Evolutionary conservation across 2,797 vertebrate species (phyloP), one percentile per base, ranked within the genome.

Genomic region (Discoglossus pictus): DNA sequence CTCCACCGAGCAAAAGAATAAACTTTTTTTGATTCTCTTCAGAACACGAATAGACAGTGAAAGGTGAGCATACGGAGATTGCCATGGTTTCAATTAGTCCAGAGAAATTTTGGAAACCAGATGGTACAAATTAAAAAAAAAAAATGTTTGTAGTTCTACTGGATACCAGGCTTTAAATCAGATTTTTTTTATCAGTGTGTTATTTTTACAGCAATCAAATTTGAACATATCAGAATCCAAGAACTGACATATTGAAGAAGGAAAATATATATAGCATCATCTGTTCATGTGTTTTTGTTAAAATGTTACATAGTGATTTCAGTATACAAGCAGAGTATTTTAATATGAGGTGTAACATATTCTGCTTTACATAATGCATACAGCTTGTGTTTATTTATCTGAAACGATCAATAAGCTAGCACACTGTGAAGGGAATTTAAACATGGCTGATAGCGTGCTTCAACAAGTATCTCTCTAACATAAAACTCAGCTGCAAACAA

Each of bases 41-140:
- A 38, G 50, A 59, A 55, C 61, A 71, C 36, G 46, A 64, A 71
- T 64, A 71, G 53, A 43, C 61, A 64, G 38, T 64, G 68, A 61
- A 71, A 64, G 61, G 68, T 71, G 61, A 71, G 68, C 61, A 64
- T 23, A 12, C 53, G 23, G 53, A 38, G 25, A 40, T 15, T 71
- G 61, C 68, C 68, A 58, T 44, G 68, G 68, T 64, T 59, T 58
- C 61, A 71, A 50, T 59, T 50, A 71, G 61, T 71, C 25, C 61
- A 36, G 64, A 24, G 53, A 64, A 71, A 64, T 61, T 71, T 64
- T 71, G 38, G 44, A 16, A 58, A 64, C 35, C 68, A 71, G 61
- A 71, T 71, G 68, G 68, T 44, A 59, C 36, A 52, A 53, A 64
- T 71, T 59, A 64, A 13, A 71, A 48, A 63, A 59, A 51, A 36